Conservation (phyloP, 2,888 invertebrate genomes). For the Phymatocera aterrima region DNA sequence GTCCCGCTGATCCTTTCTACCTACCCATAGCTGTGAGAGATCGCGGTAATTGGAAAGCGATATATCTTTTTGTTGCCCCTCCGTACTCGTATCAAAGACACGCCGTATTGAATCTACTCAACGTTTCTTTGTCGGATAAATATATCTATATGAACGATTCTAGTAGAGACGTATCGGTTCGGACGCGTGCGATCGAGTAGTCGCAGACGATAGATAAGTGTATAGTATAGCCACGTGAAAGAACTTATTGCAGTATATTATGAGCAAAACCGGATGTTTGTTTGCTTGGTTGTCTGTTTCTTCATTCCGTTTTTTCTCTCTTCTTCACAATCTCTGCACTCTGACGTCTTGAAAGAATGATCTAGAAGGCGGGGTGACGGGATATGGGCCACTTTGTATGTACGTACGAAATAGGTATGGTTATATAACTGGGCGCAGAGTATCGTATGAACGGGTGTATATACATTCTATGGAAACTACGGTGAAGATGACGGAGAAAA, state of each 20-base stretch:
- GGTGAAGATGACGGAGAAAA: background rate
- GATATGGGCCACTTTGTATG: too few species aligned
- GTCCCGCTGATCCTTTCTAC: conserved; percentile 40
- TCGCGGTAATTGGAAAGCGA: conserved; percentile 36
- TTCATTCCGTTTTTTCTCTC: too few species aligned
- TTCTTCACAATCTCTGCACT: background rate
- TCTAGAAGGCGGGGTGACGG: background rate
- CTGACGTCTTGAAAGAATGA: background rate
- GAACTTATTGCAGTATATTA: background rate
- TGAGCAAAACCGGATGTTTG: background rate
- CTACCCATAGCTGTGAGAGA: too few species aligned
- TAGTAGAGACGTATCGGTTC: conserved; percentile 20
- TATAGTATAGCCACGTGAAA: background rate
- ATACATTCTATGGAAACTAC: background rate
- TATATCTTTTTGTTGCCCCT: conserved; percentile 19
- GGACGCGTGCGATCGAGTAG: background rate
- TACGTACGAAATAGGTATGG: too few species aligned
- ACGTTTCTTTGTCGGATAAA: background rate
- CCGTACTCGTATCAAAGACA: background rate
- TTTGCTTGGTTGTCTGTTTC: too few species aligned
- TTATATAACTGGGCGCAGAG: too few species aligned
- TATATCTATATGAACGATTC: background rate
- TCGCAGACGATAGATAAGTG: background rate
- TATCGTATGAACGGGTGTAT: too few species aligned
- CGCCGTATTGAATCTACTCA: background rate